Evolutionary conservation across 2,888 invertebrate genomes (phyloP).

Genomic region (Synanthedon formicaeformis): DNA sequence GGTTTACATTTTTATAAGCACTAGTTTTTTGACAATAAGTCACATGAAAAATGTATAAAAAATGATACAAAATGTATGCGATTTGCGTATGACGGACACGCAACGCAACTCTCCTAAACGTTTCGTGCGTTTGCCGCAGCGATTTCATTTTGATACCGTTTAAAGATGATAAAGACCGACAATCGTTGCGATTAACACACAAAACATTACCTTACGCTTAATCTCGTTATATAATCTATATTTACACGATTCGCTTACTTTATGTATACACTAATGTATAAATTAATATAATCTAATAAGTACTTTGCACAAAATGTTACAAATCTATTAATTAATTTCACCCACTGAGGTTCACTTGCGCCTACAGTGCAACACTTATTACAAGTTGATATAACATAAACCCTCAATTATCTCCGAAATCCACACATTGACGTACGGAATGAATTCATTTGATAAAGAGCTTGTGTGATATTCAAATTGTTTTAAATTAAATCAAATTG

Average conservation of each 20-base stretch:
- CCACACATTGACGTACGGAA: too few species aligned
- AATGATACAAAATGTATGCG: slow-evolving; percentile 43
- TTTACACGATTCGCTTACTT: slow-evolving; percentile 54
- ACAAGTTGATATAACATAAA: too few species aligned
- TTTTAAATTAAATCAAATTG: too few species aligned
- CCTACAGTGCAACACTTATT: not conserved
- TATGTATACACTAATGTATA: slow-evolving; percentile 49
- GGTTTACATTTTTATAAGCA: slow-evolving; percentile 35
- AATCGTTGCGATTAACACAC: too few species aligned
- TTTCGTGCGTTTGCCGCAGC: too few species aligned
- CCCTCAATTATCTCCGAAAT: too few species aligned
- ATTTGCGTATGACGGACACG: slow-evolving; percentile 23
- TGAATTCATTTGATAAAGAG: too few species aligned
- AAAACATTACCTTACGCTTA: too few species aligned
- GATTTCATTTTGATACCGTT: too few species aligned
- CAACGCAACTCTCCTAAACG: slow-evolving; percentile 14
- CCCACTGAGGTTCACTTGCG: slow-evolving; percentile 33
- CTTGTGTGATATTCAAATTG: too few species aligned
- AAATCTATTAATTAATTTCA: slow-evolving; percentile 38
- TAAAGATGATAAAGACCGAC: too few species aligned
- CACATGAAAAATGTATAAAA: slow-evolving; percentile 61
- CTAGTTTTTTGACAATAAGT: slow-evolving; percentile 62
- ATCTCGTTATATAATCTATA: slow-evolving; percentile 36
- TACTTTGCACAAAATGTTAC: slow-evolving; percentile 68
- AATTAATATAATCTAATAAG: slow-evolving; percentile 70